Percentiles rank a stretch among this genome's conserved stretches.
Evolutionary conservation across 2,113 vertebrate genomes (phyloP).

Genomic region (Hippocampus barbouri): DNA sequence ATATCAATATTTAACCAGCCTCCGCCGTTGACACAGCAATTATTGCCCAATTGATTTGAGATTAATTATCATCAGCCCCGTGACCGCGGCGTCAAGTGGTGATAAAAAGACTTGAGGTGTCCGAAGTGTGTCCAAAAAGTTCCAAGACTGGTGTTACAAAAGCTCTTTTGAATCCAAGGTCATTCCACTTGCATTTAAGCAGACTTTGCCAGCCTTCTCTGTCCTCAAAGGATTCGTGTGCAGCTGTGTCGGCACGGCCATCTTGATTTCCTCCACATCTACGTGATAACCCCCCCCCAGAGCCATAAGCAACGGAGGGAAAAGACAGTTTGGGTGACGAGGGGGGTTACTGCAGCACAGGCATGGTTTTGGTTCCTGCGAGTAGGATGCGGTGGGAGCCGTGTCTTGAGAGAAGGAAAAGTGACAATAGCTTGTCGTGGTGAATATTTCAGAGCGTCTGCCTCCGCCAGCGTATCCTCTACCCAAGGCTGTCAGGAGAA

Average conservation of each 20-base stretch:
- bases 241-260: no score
- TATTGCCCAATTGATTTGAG: slow-evolving; percentile 82
- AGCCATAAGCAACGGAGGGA: no score
- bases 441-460: slow-evolving; percentile 11
- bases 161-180: not conserved
- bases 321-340: no score
- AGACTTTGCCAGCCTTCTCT: no score
- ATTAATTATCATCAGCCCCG: slow-evolving; percentile 77
- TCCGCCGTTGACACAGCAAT: slow-evolving; percentile 81
- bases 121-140: slow-evolving; percentile 3
- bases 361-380: no score
- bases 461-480: not conserved
- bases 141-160: not conserved
- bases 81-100: slow-evolving; percentile 49
- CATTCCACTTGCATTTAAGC: no score
- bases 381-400: not conserved
- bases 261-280: no score
- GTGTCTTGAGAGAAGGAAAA: slow-evolving; percentile 7
- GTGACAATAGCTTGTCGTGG: slow-evolving; percentile 11
- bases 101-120: slow-evolving; percentile 47
- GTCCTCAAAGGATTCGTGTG: no score
- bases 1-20: slow-evolving; percentile 84
- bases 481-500: not conserved
- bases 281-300: no score
- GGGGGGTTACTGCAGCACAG: no score